Percentiles rank a stretch among this genome's conserved stretches.
Evolutionary conservation across 2,797 vertebrate genomes (phyloP).

Genomic region (Centroberyx gerrardi): DNA sequence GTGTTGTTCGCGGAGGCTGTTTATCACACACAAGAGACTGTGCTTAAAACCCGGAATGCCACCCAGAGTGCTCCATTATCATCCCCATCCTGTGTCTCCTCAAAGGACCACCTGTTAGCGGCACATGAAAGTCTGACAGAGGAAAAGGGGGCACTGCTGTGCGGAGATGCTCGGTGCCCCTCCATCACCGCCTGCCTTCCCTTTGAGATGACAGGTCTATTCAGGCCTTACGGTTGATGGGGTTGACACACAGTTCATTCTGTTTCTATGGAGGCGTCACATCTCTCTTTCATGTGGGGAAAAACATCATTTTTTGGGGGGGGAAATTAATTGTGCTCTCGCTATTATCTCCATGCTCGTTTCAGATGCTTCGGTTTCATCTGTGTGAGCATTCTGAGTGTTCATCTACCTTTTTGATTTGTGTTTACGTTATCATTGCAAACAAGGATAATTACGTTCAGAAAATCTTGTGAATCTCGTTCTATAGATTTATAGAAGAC

Average conservation of each 20-base stretch:
- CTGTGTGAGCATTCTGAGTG: not conserved
- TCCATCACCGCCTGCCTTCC: conserved; percentile 25
- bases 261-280: conserved; percentile 48
- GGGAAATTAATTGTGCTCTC: not conserved
- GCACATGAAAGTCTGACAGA: conserved; percentile 62
- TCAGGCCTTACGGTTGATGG: conserved; percentile 52
- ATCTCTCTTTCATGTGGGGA: conserved; percentile 33
- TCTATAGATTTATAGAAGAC: not conserved
- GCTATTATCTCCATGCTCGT: conserved; percentile 12
- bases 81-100: conserved; percentile 54
- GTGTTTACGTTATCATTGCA: not conserved
- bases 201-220: conserved; percentile 62
- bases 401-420: conserved; percentile 6
- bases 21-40: conserved; percentile 69
- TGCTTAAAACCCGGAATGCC: conserved; percentile 63
- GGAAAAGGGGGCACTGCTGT: conserved; percentile 57
- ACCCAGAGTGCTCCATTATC: conserved; percentile 75
- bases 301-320: conserved; percentile 30
- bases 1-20: conserved; percentile 60
- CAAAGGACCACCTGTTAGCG: conserved; percentile 82
- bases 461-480: not conserved
- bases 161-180: conserved; percentile 27
- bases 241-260: conserved; percentile 25
- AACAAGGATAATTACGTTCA: not conserved
- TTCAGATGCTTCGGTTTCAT: conserved; percentile 14